These are phyloP conservation scores for Parascotia fuliginaria DNA, from an alignment of 2,888 invertebrate genomes.

Conservation along the genomic window DNA sequence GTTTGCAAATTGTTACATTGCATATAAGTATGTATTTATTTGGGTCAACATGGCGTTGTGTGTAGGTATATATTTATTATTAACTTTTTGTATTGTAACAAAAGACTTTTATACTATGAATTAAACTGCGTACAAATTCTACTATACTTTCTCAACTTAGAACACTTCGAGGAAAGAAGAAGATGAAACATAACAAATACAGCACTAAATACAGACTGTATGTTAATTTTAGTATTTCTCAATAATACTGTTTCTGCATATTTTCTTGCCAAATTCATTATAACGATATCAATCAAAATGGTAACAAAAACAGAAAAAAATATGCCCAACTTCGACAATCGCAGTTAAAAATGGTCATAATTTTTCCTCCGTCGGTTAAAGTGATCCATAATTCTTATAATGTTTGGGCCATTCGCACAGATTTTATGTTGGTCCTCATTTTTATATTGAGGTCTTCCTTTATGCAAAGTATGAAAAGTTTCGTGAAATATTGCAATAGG, in stretches of 20 bases:
- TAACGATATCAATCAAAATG: conserved; percentile 1
- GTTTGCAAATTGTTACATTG: too few relatives aligned
- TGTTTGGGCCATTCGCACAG: conserved; percentile 5
- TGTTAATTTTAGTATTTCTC: not conserved
- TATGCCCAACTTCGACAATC: conserved; percentile 18
- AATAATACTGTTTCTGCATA: not conserved
- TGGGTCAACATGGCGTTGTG: too few relatives aligned
- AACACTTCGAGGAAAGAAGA: too few relatives aligned
- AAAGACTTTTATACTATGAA: too few relatives aligned
- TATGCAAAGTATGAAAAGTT: not conserved
- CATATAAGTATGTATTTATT: too few relatives aligned
- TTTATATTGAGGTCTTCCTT: not conserved
- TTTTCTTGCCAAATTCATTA: not conserved
- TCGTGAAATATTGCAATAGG: too few relatives aligned
- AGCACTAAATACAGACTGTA: too few relatives aligned
- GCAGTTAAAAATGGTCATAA: conserved; percentile 44
- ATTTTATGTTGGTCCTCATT: not conserved
- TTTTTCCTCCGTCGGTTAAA: conserved; percentile 38
- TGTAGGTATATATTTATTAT: too few relatives aligned
- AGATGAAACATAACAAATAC: too few relatives aligned
- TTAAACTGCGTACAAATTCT: too few relatives aligned
- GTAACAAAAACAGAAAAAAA: conserved; percentile 1
- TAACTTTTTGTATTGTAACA: too few relatives aligned
- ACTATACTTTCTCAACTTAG: too few relatives aligned
- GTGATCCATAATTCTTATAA: conserved; percentile 43